Base-by-base conservation (phyloP, 2,113 vertebrate genomes). In the Burhinus bistriatus region DNA sequence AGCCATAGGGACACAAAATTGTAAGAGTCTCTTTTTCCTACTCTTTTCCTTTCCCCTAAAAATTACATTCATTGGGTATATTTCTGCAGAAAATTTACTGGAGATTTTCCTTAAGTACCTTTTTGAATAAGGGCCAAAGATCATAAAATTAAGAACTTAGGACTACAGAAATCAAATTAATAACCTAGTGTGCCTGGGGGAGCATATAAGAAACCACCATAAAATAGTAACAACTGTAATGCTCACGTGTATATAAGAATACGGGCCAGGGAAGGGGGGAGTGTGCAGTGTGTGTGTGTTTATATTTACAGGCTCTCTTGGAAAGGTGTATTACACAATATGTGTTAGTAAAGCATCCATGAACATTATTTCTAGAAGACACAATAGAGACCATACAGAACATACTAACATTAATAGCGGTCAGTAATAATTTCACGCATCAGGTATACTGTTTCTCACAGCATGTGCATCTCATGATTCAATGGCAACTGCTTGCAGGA, bases 141-240 rank as follows among this genome's bases (percentile, higher is more conserved):
- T 86, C 55, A 86, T 92, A 94, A 95, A 92, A 92, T 90, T 86
- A 93, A 94, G 85, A 94, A 92, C 0, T 73, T 51, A 90, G 45
- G 21, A 83, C 45, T 80, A 88, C 70, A 91, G 79, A 93, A 95
- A 95, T 94, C 71, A 95, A 92, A 89, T 68, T 92, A 92, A 83
- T 83, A 96, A 81, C 29, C 20, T 83, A 65, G 59, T 54, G 64
- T 81, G 75, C 62, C 75, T 86, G 8, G 32, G 54, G 62, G 20
- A 93, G 34, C 40, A 81, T 49, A 61, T 52, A 76, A 90, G 92
- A 91, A 91, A 92, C 79, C 62, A 90, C 51, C 42, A 59, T 80
- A 89, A 93, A 86, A 85, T 40, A 81, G 51, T 76, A 89, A 69
- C 40, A 95, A 54, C 38, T 52, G n/a, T 45, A 92, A 83, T 6